Evolutionary conservation across 1,140 invertebrate genomes (phyloP).

Genomic region (Meloidogyne exigua): DNA sequence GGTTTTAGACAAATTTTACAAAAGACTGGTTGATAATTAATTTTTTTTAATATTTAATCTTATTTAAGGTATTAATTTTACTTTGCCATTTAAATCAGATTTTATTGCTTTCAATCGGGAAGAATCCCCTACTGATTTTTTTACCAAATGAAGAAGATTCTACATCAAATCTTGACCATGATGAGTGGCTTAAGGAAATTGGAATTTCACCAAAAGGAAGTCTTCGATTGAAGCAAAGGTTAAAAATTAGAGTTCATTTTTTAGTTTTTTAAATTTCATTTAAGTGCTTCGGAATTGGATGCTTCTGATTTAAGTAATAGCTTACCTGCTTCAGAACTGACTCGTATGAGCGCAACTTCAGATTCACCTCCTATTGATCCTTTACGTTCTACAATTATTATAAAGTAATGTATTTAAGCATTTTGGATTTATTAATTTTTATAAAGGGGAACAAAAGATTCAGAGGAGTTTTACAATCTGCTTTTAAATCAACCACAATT

Average conservation of each 20-base stretch:
- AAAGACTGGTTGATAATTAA: conserved; percentile 12
- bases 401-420: neutral
- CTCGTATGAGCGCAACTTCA: neutral
- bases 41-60: neutral
- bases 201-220: conserved; percentile 33
- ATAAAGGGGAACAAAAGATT: conserved; percentile 7
- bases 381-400: conserved; percentile 6
- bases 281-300: conserved; percentile 21
- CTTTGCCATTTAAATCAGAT: conserved; percentile 29
- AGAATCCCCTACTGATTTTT: conserved; percentile 35
- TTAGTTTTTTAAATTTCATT: neutral
- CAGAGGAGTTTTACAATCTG: conserved; percentile 13
- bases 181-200: conserved; percentile 34
- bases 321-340: neutral
- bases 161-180: conserved; percentile 26
- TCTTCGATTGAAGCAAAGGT: conserved; percentile 27
- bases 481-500: conserved; percentile 7
- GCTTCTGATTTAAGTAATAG: neutral
- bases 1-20: conserved; percentile 31
- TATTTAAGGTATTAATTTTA: conserved; percentile 32
- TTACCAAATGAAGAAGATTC: conserved; percentile 17
- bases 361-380: neutral
- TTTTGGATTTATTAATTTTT: neutral
- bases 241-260: neutral
- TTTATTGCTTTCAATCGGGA: conserved; percentile 30